Base-by-base conservation (phyloP, 2,797 vertebrate genomes). In the Micropoecilia bifurca region DNA sequence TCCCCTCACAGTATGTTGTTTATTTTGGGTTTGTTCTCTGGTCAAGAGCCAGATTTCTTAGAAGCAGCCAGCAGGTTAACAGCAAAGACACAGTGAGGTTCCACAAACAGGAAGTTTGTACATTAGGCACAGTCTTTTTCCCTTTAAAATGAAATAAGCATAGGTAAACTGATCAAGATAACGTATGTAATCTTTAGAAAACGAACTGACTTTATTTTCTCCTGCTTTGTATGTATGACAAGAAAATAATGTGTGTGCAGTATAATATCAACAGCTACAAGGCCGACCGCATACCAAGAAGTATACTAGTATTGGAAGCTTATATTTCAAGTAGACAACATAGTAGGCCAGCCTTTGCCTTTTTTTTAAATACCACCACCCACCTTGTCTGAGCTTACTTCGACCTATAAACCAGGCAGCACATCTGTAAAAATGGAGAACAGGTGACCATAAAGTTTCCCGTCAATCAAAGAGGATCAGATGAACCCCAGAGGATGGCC, bases 11-110 rank as follows among this genome's bases (percentile, higher is more conserved):
- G 88, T 86, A 80, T 87, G 85, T 87, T 93, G 90, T 90, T 93
- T 94, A 92, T 94, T 92, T 93, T 90, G 83, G 90, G 92, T 83
- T 83, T 76, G 82, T 89, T 90, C 87, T 92, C 84, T 87, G 80
- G 82, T 92, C 84, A 91, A 88, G 79, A 88, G 88, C 76, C 90
- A 89, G 81, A 80, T 88, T 92, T 93, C 90, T 92, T 80, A 89
- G 87, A 93, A 92, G 84, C 84, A 82, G 82, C 75, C 78, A 80
- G 71, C 78, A 84, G 76, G 84, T 90, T 87, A 87, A 84, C 78
- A 79, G 74, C 84, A 83, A 76, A 81, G 85, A 90, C 85, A 83
- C 45, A 30, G 41, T 39, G 87, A 85, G 88, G 76, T 78, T 86
- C 82, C 36, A 46, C 45, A 73, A 79, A 85, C 74, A 77, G 50